A percentile compares a stretch with the other conserved stretches of the same genome.
Conservation (phyloP, 2,113 vertebrate species). For the Cathartes aura region DNA sequence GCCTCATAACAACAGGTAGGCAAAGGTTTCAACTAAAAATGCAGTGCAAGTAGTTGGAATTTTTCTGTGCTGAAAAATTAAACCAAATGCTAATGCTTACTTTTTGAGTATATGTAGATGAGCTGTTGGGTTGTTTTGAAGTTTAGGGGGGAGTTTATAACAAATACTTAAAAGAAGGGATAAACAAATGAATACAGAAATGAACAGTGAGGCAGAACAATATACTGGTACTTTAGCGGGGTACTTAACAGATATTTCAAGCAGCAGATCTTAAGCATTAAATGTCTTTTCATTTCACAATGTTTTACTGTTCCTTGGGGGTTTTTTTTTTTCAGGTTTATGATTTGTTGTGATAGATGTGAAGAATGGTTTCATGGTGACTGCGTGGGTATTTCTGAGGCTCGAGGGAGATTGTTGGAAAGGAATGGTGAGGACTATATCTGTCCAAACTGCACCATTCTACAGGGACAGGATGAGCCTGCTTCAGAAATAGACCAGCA, state of each 20-base stretch:
- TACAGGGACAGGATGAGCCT: slow-evolving; percentile 85
- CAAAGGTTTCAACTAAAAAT: not conserved
- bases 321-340: slow-evolving; percentile 80
- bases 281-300: not conserved
- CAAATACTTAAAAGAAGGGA: not conserved
- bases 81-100: not conserved
- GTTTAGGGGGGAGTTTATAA: not conserved
- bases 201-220: not conserved
- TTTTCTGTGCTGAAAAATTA: not conserved
- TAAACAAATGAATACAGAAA: not conserved
- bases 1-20: slow-evolving; percentile 89
- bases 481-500: slow-evolving; percentile 52
- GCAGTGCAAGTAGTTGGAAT: not conserved
- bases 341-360: slow-evolving; percentile 94
- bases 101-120: not conserved
- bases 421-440: slow-evolving; percentile 87
- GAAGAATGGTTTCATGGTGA: slow-evolving; percentile 93
- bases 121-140: not conserved
- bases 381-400: slow-evolving; percentile 90
- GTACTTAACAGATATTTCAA: too few species aligned
- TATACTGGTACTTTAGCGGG: not conserved
- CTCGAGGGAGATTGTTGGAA: slow-evolving; percentile 82
- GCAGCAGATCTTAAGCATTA: too few species aligned
- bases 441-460: slow-evolving; percentile 87
- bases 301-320: not conserved